phyloP scores from a whole-genome alignment of 2,113 vertebrate genomes.

The Ptilonorhynchus violaceus region DNA sequence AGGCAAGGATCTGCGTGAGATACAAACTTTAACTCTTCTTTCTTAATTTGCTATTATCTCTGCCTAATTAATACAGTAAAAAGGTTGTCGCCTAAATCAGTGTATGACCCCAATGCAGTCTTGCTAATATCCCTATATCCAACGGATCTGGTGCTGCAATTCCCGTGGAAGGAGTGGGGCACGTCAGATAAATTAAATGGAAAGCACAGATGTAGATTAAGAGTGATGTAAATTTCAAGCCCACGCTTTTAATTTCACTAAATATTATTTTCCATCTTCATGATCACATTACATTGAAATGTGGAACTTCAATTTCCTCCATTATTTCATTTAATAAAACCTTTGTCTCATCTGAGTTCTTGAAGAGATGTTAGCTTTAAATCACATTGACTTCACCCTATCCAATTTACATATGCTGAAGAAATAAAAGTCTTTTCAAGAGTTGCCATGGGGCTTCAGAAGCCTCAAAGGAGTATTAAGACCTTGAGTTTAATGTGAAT shows the following conservation, averaged over 20 bases:
- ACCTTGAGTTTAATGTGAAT: slow-evolving; percentile 72
- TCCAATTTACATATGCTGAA: slow-evolving; percentile 75
- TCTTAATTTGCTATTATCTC: neutral
- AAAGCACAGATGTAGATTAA: slow-evolving; percentile 60
- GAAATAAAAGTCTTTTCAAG: slow-evolving; percentile 75
- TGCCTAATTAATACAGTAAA: slow-evolving; percentile 25
- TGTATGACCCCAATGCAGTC: neutral
- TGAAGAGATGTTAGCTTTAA: slow-evolving; percentile 74
- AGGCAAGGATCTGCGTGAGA: neutral
- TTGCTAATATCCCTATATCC: slow-evolving; percentile 39
- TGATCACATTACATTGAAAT: slow-evolving; percentile 63
- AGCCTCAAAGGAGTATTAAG: slow-evolving; percentile 71
- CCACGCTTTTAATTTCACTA: slow-evolving; percentile 72
- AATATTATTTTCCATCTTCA: slow-evolving; percentile 72
- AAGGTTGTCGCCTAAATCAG: slow-evolving; percentile 8
- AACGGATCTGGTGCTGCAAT: slow-evolving; percentile 37
- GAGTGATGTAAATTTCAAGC: slow-evolving; percentile 58
- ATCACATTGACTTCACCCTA: slow-evolving; percentile 72
- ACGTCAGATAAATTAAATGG: slow-evolving; percentile 62
- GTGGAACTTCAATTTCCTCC: slow-evolving; percentile 67
- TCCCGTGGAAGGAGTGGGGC: slow-evolving; percentile 36
- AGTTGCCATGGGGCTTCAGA: slow-evolving; percentile 63
- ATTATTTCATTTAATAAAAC: slow-evolving; percentile 72
- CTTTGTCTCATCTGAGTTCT: slow-evolving; percentile 70
- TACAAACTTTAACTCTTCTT: neutral